Conservation (phyloP, 2,113 vertebrate genomes). For the Cyphomyrus plagiostoma region DNA sequence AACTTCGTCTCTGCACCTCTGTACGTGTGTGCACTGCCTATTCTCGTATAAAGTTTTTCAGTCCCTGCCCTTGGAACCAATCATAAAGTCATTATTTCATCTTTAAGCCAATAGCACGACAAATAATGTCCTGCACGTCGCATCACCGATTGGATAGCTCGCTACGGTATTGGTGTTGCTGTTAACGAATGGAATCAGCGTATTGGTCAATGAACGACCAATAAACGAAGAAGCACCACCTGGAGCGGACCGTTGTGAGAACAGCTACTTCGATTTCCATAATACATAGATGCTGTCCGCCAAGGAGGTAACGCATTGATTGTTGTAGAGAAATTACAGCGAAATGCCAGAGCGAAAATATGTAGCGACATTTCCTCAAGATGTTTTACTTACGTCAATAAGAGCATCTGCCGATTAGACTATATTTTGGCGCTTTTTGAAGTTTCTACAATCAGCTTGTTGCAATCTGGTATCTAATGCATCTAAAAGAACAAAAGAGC, state of each 20-base stretch:
- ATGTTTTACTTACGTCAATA: conserved; percentile 14
- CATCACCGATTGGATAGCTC: neutral
- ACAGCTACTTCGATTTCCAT: conserved; percentile 11
- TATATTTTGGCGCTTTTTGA: neutral
- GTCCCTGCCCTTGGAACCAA: conserved; percentile 17
- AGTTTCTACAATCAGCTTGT: conserved; percentile 8
- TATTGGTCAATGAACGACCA: neutral
- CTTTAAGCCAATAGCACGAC: neutral
- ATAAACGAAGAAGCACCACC: neutral
- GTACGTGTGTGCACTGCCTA: neutral
- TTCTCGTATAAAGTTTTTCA: conserved; percentile 10
- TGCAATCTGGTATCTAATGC: conserved; percentile 8
- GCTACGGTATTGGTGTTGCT: neutral
- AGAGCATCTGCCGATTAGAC: neutral
- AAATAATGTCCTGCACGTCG: neutral
- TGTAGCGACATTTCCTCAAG: conserved; percentile 12
- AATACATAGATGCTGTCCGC: conserved; percentile 6
- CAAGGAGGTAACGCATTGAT: conserved; percentile 10
- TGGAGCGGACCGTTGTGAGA: conserved; percentile 23
- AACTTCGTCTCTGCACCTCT: neutral
- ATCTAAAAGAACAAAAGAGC: conserved; percentile 12
- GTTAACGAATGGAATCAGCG: conserved; percentile 12
- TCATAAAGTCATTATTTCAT: neutral
- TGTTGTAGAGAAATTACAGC: neutral
- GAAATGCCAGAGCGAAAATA: neutral